Percentiles rank a stretch among this genome's conserved stretches.
Conservation (phyloP, 2,797 vertebrate genomes). For the Paratrypauchen microcephalus region DNA sequence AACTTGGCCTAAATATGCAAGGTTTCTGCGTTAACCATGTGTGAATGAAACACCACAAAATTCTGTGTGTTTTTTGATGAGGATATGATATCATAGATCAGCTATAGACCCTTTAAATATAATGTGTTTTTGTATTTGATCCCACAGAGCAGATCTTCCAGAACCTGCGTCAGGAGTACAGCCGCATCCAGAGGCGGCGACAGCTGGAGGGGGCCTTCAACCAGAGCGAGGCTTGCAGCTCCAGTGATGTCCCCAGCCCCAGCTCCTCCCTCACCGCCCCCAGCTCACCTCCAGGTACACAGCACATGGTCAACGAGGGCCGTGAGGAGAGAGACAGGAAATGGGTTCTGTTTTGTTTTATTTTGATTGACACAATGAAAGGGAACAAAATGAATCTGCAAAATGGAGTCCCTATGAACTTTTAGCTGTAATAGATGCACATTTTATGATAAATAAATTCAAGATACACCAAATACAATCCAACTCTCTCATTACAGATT, state of each 20-base stretch:
- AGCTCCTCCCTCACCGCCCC: constrained; percentile 81
- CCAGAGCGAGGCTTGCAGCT: constrained; percentile 83
- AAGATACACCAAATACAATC: neutral
- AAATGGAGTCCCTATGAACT: too few relatives aligned
- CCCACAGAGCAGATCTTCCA: constrained; percentile 90
- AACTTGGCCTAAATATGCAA: too few relatives aligned
- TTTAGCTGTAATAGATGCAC: neutral
- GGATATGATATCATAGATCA: too few relatives aligned
- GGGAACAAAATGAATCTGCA: neutral
- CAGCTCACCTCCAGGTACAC: constrained; percentile 86
- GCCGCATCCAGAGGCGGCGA: constrained; percentile 88
- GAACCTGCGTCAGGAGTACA: constrained; percentile 93
- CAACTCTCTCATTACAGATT: neutral
- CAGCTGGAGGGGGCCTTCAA: constrained; percentile 90
- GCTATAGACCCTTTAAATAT: neutral
- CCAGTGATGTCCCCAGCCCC: constrained; percentile 79
- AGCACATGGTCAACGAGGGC: neutral
- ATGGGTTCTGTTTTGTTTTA: neutral
- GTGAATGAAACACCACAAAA: too few relatives aligned
- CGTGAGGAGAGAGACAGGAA: neutral
- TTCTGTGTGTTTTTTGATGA: too few relatives aligned
- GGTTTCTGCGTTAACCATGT: too few relatives aligned
- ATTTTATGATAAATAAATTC: neutral
- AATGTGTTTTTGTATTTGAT: constrained; percentile 5
- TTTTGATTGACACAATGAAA: neutral